A percentile compares a stretch with the other conserved stretches of the same genome.
These are phyloP conservation scores for Morpho deidamia DNA, from an alignment of 2,888 invertebrate genomes.

Conservation along the genomic window DNA sequence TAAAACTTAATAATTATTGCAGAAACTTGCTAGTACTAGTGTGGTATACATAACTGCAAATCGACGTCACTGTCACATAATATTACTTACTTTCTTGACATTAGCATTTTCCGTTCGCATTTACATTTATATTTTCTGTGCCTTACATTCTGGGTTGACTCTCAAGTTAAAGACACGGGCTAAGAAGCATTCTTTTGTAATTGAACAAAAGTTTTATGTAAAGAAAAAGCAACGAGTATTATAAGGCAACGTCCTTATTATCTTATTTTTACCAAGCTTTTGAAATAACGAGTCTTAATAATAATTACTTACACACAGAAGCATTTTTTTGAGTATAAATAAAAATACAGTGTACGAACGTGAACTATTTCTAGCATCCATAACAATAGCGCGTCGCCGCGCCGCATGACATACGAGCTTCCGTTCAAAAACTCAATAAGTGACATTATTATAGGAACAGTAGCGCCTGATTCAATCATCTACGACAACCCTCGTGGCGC, in stretches of 20 bases:
- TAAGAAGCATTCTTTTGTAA: too few relatives aligned
- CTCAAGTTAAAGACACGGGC: too few relatives aligned
- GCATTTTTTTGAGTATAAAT: too few relatives aligned
- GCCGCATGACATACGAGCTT: conserved; percentile 27
- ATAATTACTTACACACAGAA: neutral
- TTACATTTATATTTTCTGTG: too few relatives aligned
- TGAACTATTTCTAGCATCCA: neutral
- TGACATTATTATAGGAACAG: conserved; percentile 61
- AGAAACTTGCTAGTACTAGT: too few relatives aligned
- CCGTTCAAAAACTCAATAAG: conserved; percentile 66
- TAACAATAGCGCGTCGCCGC: neutral
- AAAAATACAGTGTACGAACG: neutral
- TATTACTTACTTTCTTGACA: too few relatives aligned
- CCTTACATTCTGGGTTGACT: too few relatives aligned
- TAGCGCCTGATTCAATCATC: conserved; percentile 68
- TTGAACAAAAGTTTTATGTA: too few relatives aligned
- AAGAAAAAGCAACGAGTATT: neutral
- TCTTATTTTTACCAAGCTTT: conserved; percentile 6
- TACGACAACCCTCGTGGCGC: conserved; percentile 48
- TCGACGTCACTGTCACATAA: too few relatives aligned
- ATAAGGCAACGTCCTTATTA: neutral
- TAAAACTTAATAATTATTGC: too few relatives aligned
- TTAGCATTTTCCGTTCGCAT: too few relatives aligned
- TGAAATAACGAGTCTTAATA: conserved; percentile 7
- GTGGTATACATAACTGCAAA: too few relatives aligned